Evolutionary conservation across 2,888 invertebrate genomes (phyloP).

Genomic region (Hartigia nigra): DNA sequence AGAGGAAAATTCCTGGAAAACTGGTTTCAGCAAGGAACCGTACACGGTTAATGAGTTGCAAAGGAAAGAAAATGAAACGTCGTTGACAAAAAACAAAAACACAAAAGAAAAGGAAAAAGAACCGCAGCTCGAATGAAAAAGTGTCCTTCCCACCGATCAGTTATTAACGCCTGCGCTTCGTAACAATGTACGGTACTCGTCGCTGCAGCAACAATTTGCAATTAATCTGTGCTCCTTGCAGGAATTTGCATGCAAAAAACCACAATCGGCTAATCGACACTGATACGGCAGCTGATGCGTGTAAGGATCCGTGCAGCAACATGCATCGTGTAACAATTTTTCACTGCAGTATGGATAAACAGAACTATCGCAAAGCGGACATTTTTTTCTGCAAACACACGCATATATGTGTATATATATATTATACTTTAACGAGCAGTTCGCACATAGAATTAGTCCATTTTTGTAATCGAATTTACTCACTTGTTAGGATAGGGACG

Average conservation of each 20-base stretch:
- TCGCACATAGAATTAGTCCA: not conserved
- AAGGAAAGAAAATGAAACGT: not conserved
- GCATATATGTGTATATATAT: too few relatives aligned
- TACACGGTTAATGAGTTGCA: not conserved
- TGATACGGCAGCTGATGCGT: conserved; percentile 69
- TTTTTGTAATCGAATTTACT: not conserved
- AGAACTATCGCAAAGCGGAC: conserved; percentile 81
- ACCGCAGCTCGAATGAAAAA: not conserved
- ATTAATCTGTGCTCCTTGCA: conserved; percentile 80
- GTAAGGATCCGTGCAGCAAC: conserved; percentile 74
- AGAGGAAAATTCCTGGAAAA: not conserved
- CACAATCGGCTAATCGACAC: conserved; percentile 77
- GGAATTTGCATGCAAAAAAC: conserved; percentile 79
- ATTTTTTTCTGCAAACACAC: conserved; percentile 60
- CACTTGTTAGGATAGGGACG: not conserved
- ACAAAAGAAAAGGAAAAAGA: not conserved
- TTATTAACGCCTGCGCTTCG: conserved; percentile 15
- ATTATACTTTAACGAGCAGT: too few relatives aligned
- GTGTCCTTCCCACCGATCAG: not conserved
- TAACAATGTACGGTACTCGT: conserved; percentile 58
- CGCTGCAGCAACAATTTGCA: conserved; percentile 79
- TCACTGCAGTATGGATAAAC: conserved; percentile 82
- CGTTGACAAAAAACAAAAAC: too few relatives aligned
- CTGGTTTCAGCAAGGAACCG: not conserved
- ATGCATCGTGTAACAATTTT: conserved; percentile 80